These are phyloP conservation scores for Bellardia bayeri DNA, from an alignment of 2,888 invertebrate genomes.

Conservation along the genomic window DNA sequence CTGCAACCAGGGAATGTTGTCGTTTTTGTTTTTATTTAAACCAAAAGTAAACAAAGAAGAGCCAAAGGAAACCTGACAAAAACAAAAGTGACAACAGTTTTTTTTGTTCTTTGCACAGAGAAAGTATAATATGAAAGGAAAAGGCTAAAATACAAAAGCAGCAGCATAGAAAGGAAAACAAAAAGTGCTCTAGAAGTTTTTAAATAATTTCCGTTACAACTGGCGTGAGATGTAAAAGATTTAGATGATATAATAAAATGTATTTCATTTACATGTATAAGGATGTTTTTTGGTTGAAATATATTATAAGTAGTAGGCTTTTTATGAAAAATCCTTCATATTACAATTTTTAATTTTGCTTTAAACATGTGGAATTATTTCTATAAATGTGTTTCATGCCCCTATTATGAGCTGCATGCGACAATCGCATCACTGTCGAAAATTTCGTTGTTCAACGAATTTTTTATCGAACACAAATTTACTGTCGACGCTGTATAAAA, in stretches of 20 bases:
- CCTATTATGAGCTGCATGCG: no score
- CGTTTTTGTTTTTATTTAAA: not conserved
- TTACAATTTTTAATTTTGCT: no score
- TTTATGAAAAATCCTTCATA: no score
- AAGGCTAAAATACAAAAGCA: not conserved
- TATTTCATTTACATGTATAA: no score
- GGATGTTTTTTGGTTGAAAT: no score
- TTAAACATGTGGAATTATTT: no score
- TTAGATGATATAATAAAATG: not conserved
- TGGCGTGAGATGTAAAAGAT: not conserved
- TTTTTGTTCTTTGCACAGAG: not conserved
- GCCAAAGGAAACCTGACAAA: not conserved
- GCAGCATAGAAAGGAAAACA: not conserved
- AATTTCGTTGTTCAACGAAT: no score
- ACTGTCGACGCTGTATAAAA: no score
- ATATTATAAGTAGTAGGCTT: no score
- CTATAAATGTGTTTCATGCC: no score
- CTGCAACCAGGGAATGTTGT: conserved; percentile 3
- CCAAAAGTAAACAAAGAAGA: conserved; percentile 8
- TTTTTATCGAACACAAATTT: no score
- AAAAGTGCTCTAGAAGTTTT: not conserved
- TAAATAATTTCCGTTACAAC: not conserved
- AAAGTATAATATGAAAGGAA: not conserved
- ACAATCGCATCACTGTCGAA: no score
- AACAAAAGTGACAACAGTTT: conserved; percentile 25